Conservation (phyloP, 2,113 vertebrate genomes). For the Ranitomeya imitator region DNA sequence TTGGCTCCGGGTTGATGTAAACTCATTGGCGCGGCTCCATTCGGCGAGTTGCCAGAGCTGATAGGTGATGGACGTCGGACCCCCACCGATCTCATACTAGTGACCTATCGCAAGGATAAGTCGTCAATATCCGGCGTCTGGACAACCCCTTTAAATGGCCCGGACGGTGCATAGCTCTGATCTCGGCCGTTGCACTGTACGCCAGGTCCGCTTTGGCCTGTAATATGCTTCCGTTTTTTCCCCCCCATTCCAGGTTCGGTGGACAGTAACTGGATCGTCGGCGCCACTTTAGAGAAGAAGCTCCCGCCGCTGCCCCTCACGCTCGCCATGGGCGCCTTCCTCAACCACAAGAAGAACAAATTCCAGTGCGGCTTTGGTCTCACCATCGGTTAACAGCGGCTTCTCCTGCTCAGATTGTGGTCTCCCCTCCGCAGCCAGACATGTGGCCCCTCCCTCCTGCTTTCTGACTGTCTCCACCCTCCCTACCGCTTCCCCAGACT, state of each 20-base stretch:
- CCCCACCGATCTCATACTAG: too few species aligned
- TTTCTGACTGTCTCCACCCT: constrained; percentile 1
- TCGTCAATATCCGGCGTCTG: too few species aligned
- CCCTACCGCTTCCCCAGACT: constrained; percentile 1
- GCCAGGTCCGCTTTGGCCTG: background rate
- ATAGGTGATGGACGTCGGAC: too few species aligned
- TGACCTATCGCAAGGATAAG: too few species aligned
- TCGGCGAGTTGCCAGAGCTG: too few species aligned
- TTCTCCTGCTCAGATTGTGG: background rate
- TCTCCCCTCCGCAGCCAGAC: constrained; percentile 26
- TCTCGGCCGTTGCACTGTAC: too few species aligned
- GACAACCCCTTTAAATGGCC: too few species aligned
- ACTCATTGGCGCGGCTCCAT: too few species aligned
- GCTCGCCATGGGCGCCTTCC: constrained; percentile 85
- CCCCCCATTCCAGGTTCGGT: constrained; percentile 73
- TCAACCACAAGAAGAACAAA: constrained; percentile 91
- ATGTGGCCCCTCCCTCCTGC: background rate
- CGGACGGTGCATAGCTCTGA: too few species aligned
- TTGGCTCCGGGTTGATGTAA: too few species aligned
- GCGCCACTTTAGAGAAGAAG: constrained; percentile 88
- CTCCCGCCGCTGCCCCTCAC: constrained; percentile 85
- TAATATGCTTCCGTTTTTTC: constrained; percentile 6
- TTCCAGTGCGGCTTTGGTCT: constrained; percentile 90
- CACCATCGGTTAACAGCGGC: constrained; percentile 80
- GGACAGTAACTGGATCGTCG: constrained; percentile 90